Percentiles rank a stretch among this genome's conserved stretches.
phyloP scores from a whole-genome alignment of 2,113 vertebrate genomes.

The Fukomys damarensis region DNA sequence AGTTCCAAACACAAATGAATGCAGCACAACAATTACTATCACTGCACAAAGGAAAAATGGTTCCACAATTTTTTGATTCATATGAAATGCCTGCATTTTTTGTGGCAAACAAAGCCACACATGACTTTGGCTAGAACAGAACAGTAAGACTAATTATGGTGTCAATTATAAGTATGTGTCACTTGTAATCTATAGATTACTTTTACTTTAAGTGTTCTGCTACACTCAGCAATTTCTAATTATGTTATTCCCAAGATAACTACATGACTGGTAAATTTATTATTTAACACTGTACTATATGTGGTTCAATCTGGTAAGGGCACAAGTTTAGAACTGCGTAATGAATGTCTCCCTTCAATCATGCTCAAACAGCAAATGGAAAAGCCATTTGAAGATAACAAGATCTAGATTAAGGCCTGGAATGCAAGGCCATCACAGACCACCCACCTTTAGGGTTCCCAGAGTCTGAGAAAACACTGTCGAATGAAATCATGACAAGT shows the following conservation, averaged over 20 bases:
- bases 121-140: not conserved
- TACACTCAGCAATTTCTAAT: constrained; percentile 59
- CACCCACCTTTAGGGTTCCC: not conserved
- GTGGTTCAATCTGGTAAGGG: not conserved
- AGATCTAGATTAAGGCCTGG: not conserved
- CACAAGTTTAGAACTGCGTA: not conserved
- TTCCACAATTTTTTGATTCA: not conserved
- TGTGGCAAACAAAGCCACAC: not conserved
- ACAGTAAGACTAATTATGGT: constrained; percentile 27
- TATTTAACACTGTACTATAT: not conserved
- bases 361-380: not conserved
- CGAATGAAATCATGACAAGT: not conserved
- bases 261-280: constrained; percentile 28
- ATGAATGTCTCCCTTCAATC: not conserved
- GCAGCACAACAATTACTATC: not conserved
- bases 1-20: not conserved
- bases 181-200: constrained; percentile 24
- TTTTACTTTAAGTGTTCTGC: constrained; percentile 47
- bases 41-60: not conserved
- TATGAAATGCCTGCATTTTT: not conserved
- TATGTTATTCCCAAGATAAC: constrained; percentile 5
- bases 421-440: not conserved
- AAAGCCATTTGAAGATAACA: not conserved
- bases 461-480: not conserved
- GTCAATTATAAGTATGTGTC: constrained; percentile 21